phyloP scores from a whole-genome alignment of 2,888 invertebrate species.

The Netelia fuscicornis region DNA sequence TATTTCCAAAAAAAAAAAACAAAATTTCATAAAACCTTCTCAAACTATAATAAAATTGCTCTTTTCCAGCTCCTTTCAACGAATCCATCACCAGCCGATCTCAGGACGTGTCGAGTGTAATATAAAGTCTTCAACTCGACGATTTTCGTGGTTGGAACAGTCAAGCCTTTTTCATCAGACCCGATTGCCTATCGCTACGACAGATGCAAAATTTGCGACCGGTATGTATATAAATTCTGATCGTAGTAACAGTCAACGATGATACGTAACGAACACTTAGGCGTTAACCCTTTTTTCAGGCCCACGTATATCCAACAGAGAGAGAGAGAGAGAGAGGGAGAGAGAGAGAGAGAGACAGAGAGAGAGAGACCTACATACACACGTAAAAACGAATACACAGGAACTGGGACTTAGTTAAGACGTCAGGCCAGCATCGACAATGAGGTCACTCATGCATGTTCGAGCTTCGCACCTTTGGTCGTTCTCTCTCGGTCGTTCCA shows the following conservation, averaged over 20 bases:
- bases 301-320: conserved; percentile 7
- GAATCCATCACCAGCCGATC: conserved; percentile 5
- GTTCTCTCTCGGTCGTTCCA: conserved; percentile 68
- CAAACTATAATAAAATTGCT: conserved; percentile 23
- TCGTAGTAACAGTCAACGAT: conserved; percentile 55
- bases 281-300: conserved; percentile 69
- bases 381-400: conserved; percentile 7
- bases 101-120: conserved; percentile 34
- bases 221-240: conserved; percentile 38
- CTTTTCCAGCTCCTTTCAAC: conserved; percentile 36
- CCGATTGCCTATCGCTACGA: conserved; percentile 61
- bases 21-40: too few relatives aligned
- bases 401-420: conserved; percentile 81
- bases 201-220: conserved; percentile 67
- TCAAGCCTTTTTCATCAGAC: conserved; percentile 43
- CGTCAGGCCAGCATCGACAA: conserved; percentile 81
- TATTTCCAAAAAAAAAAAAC: too few relatives aligned
- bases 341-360: neutral
- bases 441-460: conserved; percentile 83
- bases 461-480: conserved; percentile 83
- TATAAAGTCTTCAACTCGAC: conserved; percentile 42
- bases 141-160: conserved; percentile 57
- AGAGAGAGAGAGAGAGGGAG: neutral
- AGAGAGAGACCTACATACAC: neutral
- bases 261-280: conserved; percentile 47